A percentile compares a stretch with the other conserved stretches of the same genome.
phyloP scores from a whole-genome alignment of 2,888 invertebrate genomes.

The Rhimphoctona megacephalus region DNA sequence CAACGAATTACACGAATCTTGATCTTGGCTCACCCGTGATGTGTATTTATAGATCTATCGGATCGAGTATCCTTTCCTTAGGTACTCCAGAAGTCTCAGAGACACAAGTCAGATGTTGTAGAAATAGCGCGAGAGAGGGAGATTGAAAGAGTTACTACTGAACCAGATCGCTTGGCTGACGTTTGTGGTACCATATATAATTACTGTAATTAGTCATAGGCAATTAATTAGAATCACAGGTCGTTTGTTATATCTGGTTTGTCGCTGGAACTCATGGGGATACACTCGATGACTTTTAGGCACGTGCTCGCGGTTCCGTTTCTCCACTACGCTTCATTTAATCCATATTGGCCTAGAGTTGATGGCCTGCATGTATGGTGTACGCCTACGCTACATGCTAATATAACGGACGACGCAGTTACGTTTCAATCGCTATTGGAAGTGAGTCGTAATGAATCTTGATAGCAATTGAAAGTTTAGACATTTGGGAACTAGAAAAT shows the following conservation, averaged over 20 bases:
- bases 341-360: constrained; percentile 24
- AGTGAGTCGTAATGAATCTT: neutral
- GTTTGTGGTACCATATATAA: constrained; percentile 79
- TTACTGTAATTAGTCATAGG: constrained; percentile 80
- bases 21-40: constrained; percentile 21
- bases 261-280: constrained; percentile 38
- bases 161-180: constrained; percentile 57
- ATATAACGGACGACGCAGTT: constrained; percentile 35
- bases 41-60: constrained; percentile 17
- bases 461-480: neutral
- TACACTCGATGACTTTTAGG: constrained; percentile 60
- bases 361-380: neutral
- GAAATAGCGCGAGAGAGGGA: neutral
- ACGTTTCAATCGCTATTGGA: neutral
- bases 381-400: constrained; percentile 12
- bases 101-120: constrained; percentile 43
- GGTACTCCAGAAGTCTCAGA: constrained; percentile 37
- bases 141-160: constrained; percentile 16
- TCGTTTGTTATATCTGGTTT: constrained; percentile 80
- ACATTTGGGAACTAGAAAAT: neutral
- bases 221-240: constrained; percentile 82
- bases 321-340: constrained; percentile 28
- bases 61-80: constrained; percentile 3
- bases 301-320: constrained; percentile 54
- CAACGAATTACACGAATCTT: constrained; percentile 39